These are phyloP conservation scores for Tetramorium simillimum DNA, from an alignment of 1,140 invertebrate genomes.

Conservation along the genomic window DNA sequence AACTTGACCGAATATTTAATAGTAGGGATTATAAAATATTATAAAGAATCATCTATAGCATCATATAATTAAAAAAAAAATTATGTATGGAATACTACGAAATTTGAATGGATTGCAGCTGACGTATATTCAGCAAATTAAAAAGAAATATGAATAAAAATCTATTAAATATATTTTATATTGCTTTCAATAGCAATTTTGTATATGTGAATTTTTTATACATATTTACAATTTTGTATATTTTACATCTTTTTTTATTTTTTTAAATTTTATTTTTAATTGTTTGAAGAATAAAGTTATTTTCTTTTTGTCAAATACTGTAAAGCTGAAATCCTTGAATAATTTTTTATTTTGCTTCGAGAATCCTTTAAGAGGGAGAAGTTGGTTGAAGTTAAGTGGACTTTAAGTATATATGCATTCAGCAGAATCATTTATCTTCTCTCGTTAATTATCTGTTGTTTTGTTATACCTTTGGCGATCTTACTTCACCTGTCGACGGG, in stretches of 20 bases:
- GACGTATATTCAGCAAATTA: too few species aligned
- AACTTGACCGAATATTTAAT: not conserved
- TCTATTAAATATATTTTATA: not conserved
- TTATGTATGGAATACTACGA: too few species aligned
- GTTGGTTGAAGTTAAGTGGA: not conserved
- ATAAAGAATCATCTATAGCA: not conserved
- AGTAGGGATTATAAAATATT: not conserved
- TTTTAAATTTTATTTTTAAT: too few species aligned
- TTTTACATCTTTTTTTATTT: not conserved
- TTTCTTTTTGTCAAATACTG: not conserved
- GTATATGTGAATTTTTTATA: not conserved
- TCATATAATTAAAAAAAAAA: not conserved
- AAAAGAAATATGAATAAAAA: not conserved
- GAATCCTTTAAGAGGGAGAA: not conserved
- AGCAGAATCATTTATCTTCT: not conserved
- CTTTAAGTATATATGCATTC: not conserved
- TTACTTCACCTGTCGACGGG: slow-evolving; percentile 49
- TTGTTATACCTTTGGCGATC: slow-evolving; percentile 4
- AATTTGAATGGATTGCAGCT: too few species aligned
- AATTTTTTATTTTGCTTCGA: not conserved
- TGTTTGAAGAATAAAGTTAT: not conserved
- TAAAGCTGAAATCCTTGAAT: not conserved
- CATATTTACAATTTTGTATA: too few species aligned
- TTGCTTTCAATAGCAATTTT: not conserved
- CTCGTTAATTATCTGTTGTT: slow-evolving; percentile 50